phyloP scores from a whole-genome alignment of 1,140 invertebrate species.

The Sitodiplosis mosellana region DNA sequence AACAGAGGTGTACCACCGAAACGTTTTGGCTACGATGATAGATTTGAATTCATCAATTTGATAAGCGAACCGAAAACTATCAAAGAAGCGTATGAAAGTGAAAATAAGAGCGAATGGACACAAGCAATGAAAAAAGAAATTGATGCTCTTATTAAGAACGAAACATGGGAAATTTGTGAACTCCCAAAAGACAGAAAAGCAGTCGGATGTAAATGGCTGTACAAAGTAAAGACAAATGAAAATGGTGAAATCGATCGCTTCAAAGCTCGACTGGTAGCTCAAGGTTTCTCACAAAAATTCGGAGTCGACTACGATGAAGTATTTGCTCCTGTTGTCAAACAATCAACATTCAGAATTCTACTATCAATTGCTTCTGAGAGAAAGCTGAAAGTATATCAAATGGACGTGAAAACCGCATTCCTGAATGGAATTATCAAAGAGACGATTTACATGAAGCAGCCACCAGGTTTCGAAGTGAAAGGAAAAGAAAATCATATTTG shows the following conservation, averaged over 20 bases:
- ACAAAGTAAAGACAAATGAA: constrained; percentile 5
- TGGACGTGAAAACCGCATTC: constrained; percentile 29
- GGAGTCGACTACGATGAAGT: constrained; percentile 26
- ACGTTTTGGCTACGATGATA: not conserved
- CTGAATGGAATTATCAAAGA: constrained; percentile 22
- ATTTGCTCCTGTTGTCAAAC: constrained; percentile 22
- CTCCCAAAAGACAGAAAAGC: constrained; percentile 4
- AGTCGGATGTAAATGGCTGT: constrained; percentile 6
- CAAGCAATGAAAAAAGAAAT: constrained; percentile 7
- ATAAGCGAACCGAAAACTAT: not conserved
- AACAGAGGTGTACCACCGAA: not conserved
- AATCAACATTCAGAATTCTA: constrained; percentile 22
- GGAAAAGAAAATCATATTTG: constrained; percentile 11
- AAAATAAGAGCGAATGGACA: not conserved
- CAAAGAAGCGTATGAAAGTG: not conserved
- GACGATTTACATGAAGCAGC: constrained; percentile 21
- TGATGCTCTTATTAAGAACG: constrained; percentile 3
- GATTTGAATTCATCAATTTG: not conserved
- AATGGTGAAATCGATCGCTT: constrained; percentile 4
- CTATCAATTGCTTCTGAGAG: constrained; percentile 19
- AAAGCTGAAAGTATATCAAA: constrained; percentile 19
- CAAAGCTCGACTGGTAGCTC: constrained; percentile 5
- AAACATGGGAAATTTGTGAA: constrained; percentile 7
- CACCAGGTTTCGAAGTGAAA: constrained; percentile 5
- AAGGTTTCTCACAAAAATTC: constrained; percentile 6